phyloP scores from a whole-genome alignment of 2,888 invertebrate genomes.

The Eristalis tenax region DNA sequence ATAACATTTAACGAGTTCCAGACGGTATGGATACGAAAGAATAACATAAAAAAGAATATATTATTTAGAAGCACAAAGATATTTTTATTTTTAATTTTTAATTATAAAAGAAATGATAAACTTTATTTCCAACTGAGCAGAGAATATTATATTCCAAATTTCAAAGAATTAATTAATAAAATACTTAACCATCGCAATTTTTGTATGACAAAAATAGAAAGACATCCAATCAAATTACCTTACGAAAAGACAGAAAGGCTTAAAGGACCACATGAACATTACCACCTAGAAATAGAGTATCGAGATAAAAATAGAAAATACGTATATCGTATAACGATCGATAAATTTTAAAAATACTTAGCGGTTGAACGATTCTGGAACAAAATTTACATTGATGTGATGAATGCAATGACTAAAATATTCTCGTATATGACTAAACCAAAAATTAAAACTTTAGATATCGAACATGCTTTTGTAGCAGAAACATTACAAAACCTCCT shows the following conservation, averaged over 20 bases:
- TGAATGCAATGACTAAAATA: neutral
- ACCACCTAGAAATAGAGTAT: neutral
- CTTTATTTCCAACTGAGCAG: too few relatives aligned
- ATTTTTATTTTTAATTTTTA: neutral
- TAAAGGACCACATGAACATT: too few relatives aligned
- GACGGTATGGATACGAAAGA: neutral
- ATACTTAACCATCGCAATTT: neutral
- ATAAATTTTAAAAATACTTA: constrained; percentile 18
- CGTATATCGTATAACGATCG: too few relatives aligned
- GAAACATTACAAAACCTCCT: constrained; percentile 6
- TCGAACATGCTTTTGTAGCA: constrained; percentile 8
- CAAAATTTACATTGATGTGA: constrained; percentile 14
- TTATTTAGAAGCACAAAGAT: neutral
- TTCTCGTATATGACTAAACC: constrained; percentile 15
- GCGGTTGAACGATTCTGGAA: constrained; percentile 1
- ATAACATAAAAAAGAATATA: neutral
- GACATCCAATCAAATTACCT: neutral
- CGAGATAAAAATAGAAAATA: constrained; percentile 12
- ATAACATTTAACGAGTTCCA: neutral
- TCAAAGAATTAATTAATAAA: neutral
- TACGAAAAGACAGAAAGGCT: too few relatives aligned
- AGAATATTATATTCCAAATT: too few relatives aligned
- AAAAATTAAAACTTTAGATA: constrained; percentile 7
- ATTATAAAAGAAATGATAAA: neutral
- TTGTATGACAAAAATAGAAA: neutral